These are phyloP conservation scores for Tyrannus savana DNA, from an alignment of 2,113 vertebrate species.

Conservation along the genomic window DNA sequence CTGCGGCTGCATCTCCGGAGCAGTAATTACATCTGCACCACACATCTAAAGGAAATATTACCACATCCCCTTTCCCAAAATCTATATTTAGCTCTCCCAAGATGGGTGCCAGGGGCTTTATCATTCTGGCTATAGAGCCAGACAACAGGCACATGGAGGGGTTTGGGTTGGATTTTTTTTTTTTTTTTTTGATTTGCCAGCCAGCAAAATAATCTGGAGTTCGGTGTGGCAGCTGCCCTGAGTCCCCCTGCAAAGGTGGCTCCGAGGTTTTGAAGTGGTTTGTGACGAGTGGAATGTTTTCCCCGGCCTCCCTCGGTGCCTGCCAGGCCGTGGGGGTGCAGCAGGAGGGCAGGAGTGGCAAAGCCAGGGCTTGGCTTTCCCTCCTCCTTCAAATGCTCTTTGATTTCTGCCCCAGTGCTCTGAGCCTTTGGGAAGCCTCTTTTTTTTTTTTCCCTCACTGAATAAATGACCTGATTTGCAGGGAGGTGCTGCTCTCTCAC, in stretches of 20 bases:
- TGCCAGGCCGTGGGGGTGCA: not conserved
- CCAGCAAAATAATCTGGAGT: slow-evolving; percentile 8
- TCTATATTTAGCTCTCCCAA: slow-evolving; percentile 23
- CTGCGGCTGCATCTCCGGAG: slow-evolving; percentile 49
- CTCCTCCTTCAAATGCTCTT: not conserved
- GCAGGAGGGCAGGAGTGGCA: not conserved
- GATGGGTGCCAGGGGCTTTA: slow-evolving; percentile 13
- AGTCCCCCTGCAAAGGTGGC: not conserved
- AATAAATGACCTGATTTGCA: not conserved
- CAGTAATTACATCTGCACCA: slow-evolving; percentile 57
- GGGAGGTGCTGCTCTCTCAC: not conserved
- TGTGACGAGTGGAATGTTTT: not conserved
- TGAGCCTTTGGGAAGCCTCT: not conserved
- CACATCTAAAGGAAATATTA: slow-evolving; percentile 47
- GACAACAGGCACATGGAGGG: not conserved
- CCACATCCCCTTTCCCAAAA: slow-evolving; percentile 42
- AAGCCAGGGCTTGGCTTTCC: not conserved
- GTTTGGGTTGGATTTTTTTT: too few relatives aligned
- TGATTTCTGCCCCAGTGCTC: not conserved
- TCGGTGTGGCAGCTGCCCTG: not conserved
- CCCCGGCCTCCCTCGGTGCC: rapidly evolving
- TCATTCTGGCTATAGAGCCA: not conserved
- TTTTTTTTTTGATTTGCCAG: not conserved
- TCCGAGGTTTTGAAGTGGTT: not conserved
- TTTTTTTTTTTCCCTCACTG: not conserved